Evolutionary conservation across 2,797 vertebrate species (phyloP).

Genomic region (Sparidentex hasta): DNA sequence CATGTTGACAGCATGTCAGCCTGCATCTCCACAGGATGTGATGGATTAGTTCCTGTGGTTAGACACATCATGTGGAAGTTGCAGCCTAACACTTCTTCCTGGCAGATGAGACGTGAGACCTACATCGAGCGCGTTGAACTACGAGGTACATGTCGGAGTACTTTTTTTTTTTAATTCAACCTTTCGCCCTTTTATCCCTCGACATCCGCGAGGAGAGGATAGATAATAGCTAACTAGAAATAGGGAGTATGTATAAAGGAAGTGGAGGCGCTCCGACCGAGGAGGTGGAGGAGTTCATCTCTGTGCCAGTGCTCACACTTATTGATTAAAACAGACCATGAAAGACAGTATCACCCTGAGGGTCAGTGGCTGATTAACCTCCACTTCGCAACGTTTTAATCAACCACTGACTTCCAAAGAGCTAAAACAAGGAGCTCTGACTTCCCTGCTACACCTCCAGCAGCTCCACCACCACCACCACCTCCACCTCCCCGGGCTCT

Average conservation of each 20-base stretch:
- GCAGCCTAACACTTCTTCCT: constrained; percentile 46
- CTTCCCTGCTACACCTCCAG: constrained; percentile 12
- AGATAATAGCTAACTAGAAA: constrained; percentile 33
- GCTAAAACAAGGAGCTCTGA: constrained; percentile 73
- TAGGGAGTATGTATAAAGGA: constrained; percentile 10
- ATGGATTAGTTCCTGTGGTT: constrained; percentile 74
- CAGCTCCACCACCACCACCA: neutral
- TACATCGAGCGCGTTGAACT: neutral
- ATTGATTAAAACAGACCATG: constrained; percentile 83
- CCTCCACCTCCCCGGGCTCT: constrained; percentile 20
- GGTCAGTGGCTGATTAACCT: constrained; percentile 85
- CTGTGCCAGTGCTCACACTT: constrained; percentile 61
- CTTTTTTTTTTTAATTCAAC: neutral
- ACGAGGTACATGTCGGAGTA: constrained; percentile 3
- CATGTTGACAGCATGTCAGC: constrained; percentile 72
- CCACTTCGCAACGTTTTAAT: constrained; percentile 78
- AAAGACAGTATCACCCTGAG: constrained; percentile 72
- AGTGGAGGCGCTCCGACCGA: constrained; percentile 11
- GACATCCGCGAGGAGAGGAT: neutral
- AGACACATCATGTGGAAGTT: constrained; percentile 50
- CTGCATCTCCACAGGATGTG: constrained; percentile 62
- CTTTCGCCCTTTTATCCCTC: constrained; percentile 16
- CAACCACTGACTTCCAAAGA: constrained; percentile 77
- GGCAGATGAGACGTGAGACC: constrained; percentile 49
- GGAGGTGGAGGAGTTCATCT: constrained; percentile 56